A percentile compares a stretch with the other conserved stretches of the same genome.
Conservation (phyloP, 2,113 vertebrate genomes). For the Corythaixoides concolor region DNA sequence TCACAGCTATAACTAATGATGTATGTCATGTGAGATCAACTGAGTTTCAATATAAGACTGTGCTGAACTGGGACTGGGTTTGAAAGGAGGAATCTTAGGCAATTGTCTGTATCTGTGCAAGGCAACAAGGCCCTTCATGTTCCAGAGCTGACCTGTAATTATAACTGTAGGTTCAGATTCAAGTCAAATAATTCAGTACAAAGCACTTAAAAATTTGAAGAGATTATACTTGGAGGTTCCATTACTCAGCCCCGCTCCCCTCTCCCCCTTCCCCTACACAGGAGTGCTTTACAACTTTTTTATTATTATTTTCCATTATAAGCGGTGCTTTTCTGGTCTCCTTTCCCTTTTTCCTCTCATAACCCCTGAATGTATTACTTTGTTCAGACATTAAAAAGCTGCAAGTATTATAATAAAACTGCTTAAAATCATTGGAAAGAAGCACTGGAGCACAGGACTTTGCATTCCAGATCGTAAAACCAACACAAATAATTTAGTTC, state of each 20-base stretch:
- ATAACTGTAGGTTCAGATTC: not conserved
- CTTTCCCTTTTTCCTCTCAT: conserved; percentile 15
- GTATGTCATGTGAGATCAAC: not conserved
- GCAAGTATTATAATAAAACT: conserved; percentile 42
- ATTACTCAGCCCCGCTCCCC: not conserved
- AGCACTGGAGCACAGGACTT: conserved; percentile 29
- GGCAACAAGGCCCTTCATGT: not conserved
- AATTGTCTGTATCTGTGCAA: not conserved
- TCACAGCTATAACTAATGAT: not conserved
- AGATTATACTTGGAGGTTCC: not conserved
- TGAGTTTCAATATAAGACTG: not conserved
- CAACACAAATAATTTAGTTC: conserved; percentile 73
- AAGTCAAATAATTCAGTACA: not conserved
- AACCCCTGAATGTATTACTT: conserved; percentile 11
- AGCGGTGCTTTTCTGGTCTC: not conserved
- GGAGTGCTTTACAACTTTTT: not conserved
- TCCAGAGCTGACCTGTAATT: not conserved
- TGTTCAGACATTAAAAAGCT: conserved; percentile 24
- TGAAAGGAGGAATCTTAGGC: not conserved
- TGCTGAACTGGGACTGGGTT: not conserved
- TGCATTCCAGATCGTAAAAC: conserved; percentile 66
- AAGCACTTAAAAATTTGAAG: not conserved
- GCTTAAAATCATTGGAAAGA: conserved; percentile 53
- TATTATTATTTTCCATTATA: conserved; percentile 42
- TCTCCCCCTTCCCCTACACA: not conserved